Evolutionary conservation across 2,888 invertebrate genomes (phyloP).

Genomic region (Heliconius hortense): DNA sequence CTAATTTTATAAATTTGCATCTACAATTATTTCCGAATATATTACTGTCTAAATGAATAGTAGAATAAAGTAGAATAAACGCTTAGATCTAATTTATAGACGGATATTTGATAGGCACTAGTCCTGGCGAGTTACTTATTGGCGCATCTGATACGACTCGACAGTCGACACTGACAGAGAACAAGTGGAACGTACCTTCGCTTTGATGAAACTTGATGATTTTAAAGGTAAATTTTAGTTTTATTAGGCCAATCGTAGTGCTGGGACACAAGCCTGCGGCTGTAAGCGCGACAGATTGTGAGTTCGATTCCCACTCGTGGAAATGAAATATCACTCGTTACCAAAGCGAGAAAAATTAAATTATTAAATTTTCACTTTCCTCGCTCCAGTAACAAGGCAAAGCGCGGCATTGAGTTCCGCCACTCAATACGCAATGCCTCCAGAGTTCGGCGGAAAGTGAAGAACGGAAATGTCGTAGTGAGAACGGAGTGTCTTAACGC

Average conservation of each 20-base stretch:
- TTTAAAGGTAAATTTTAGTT: background rate
- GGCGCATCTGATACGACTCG: slow-evolving; percentile 15
- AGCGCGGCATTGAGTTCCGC: too few relatives aligned
- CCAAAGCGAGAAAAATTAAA: too few relatives aligned
- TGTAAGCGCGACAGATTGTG: too few relatives aligned
- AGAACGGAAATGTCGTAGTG: too few relatives aligned
- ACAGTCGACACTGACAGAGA: slow-evolving; percentile 25
- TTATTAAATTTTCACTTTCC: too few relatives aligned
- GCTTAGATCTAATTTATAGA: slow-evolving; percentile 25
- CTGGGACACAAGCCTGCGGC: too few relatives aligned
- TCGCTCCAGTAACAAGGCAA: too few relatives aligned
- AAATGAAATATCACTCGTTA: too few relatives aligned
- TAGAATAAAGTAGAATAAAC: slow-evolving; percentile 20
- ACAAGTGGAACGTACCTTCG: slow-evolving; percentile 30
- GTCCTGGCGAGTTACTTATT: slow-evolving; percentile 15
- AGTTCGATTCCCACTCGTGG: too few relatives aligned
- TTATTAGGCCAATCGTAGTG: background rate
- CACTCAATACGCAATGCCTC: too few relatives aligned
- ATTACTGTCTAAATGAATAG: background rate
- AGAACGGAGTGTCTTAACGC: too few relatives aligned
- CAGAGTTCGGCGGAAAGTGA: too few relatives aligned
- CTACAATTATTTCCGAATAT: background rate
- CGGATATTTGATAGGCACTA: slow-evolving; percentile 24
- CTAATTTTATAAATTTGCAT: background rate
- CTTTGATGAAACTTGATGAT: background rate